Base-by-base conservation (phyloP, 2,113 vertebrate genomes). In the Chaetodon trifascialis region DNA sequence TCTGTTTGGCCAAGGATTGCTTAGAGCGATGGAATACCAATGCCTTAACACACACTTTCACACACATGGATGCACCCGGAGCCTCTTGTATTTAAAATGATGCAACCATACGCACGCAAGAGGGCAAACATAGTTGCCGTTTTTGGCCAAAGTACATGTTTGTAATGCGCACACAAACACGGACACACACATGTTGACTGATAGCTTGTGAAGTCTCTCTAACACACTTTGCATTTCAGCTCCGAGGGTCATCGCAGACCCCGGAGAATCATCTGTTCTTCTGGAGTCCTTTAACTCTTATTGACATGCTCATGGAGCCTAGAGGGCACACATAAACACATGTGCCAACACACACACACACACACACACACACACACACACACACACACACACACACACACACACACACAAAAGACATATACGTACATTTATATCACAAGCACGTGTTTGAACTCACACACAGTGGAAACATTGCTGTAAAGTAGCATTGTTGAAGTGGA, bases 151-250 rank as follows among this genome's bases (percentile, higher is more conserved):
- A 81, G 84, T 58, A 78, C 68, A 74, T 73, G 70, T 87, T 88
- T 86, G 58, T 11, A 21, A 83, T 54, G 52, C 76, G 55, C 65
- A 56, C 51, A 64, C 69, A 66, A 40, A 85, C 76, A 76, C 44
- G n/a, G 38, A 78, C 54, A 25, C 73, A 63, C 68, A 47, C 25
- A 36, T n/a, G 60, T 47, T 89, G 90, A 89, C 84, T 76, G 85
- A 93, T 91, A 34, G 70, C 73, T 89, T 89, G 80, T 91, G 91
- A 93, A 82, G 72, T 85, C 83, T 89, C 73, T 76, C 66, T 12
- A 62, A 87, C 68, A 64, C 83, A 79, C 82, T 87, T 88, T 86
- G 79, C 77, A 87, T 85, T 87, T 77, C 68, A 79, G 82, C 79
- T 87, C 79, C 78, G 70, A 86, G 87, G 87, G 80, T 86, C 77